Evolutionary conservation across 2,113 vertebrate genomes (phyloP), one percentile per base, ranked within the genome.

Genomic region (Rana temporaria): DNA sequence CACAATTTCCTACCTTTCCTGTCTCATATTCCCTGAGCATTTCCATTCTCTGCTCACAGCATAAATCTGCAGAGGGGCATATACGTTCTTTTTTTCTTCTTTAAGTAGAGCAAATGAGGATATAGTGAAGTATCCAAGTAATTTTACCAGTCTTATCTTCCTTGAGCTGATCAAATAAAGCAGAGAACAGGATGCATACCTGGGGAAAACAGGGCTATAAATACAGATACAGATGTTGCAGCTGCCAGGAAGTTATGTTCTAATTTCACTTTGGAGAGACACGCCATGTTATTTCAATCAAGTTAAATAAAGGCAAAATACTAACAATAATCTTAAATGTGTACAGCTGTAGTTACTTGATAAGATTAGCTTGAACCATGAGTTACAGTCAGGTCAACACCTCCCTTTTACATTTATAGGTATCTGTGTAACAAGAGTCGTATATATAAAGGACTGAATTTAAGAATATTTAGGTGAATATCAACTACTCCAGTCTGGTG

Each of bases 251-350:
- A 79, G 82, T 75, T 52, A 85, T 86, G 75, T 64, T 85, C 26
- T 59, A 1, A 84, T 85, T 85, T 70, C 73, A 84, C 22, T 79
- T 85, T 87, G 81, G 78, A 15, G 72, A 53, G 20, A 85, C 52
- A 3, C 14, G 60, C 69, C 52, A 64, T 60, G 15, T 2, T 24
- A 9, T 17, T 84, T 86, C 69, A 73, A 79, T 82, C 84, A 63
- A 56, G 80, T 82, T 16, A 0, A 82, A 69, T 66, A 85, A 82
- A 86, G 86, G 88, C 70, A 90, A 88, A 91, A 88, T 86, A 42
- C 57, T 62, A 85, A 65, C 66, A 55, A 84, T 85, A 85, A 11
- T 19, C 84, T 79, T 87, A 88, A 91, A 69, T 81, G 87, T 85
- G 68, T 68, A 65, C 86, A 89, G 87, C 89, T 91, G 88, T 66